Percentiles rank a stretch among this genome's conserved stretches.
Evolutionary conservation across 2,888 invertebrate genomes (phyloP).

Genomic region (Hololepta plana): DNA sequence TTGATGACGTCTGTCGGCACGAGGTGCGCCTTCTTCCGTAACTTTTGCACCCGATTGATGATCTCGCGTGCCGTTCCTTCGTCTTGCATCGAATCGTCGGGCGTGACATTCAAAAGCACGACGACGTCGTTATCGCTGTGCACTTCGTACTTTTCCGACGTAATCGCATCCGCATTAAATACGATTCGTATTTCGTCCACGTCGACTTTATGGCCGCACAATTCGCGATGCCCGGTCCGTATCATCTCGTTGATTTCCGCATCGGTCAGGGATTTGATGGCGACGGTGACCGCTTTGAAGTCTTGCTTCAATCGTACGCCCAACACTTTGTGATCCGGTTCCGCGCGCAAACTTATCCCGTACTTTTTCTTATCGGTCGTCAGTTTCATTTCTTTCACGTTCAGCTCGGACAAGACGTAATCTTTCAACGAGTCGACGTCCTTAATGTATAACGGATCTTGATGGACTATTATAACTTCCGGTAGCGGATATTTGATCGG

Average conservation of each 20-base stretch:
- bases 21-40: constrained; percentile 85
- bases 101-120: constrained; percentile 74
- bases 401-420: constrained; percentile 86
- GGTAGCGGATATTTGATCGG: constrained; percentile 94
- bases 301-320: constrained; percentile 79
- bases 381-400: constrained; percentile 67
- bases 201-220: constrained; percentile 50
- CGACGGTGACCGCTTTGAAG: constrained; percentile 71
- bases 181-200: constrained; percentile 68
- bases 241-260: constrained; percentile 60
- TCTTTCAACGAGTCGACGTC: constrained; percentile 63
- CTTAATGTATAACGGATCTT: constrained; percentile 54
- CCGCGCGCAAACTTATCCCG: constrained; percentile 78
- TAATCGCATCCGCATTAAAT: constrained; percentile 48
- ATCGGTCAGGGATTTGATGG: constrained; percentile 63
- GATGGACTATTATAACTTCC: constrained; percentile 89
- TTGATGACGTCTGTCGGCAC: constrained; percentile 82
- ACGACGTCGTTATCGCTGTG: constrained; percentile 81
- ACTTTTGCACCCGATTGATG: constrained; percentile 88
- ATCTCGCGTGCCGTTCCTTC: constrained; percentile 94
- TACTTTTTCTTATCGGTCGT: constrained; percentile 84
- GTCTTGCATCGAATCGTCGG: constrained; percentile 77
- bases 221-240: constrained; percentile 41
- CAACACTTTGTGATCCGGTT: constrained; percentile 85
- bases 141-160: constrained; percentile 65